Evolutionary conservation across 2,888 invertebrate genomes (phyloP), one percentile per base, ranked within the genome.

Genomic region (Tridacna gigas): DNA sequence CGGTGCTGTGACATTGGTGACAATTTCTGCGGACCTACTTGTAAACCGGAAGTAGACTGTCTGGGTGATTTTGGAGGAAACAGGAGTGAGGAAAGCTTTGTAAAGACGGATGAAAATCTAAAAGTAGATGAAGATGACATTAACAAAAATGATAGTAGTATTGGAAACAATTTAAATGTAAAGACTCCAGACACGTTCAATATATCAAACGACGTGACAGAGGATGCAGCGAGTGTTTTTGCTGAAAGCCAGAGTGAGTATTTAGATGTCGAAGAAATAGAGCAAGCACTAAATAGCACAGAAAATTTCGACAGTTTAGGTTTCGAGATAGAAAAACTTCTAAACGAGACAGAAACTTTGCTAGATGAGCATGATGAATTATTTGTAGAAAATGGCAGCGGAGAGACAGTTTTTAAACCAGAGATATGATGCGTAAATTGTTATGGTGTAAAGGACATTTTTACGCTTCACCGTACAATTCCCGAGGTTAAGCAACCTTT

Each of bases 21-120:
- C 45, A 73, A 63, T n/a, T 80, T 90, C 26, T 91, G 91, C 66
- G 90, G 90, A 9, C 89, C 89, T 20, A 82, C 80, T 4, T 91
- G 91, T 80, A 85, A 83, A 79, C 88, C 86, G 28, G 89, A 89
- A 78, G n/a, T 22, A 0, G 83, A 67, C 0, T 87, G 87, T 71
- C 4, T 15, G 60, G 15, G 26, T 22, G 61, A 7, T 37, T 37
- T 7, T 7, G 37, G 37, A 2, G 37, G 7, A 37, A 37, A 7
- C 37, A 37, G 37, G n/a, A 15, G 22, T 22, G 25, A 28, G 65
- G 20, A 47, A 37, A 73, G 9, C 56, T 20, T 20, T 9, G 11
- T 5, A 56, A 56, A 56, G 56, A 5, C 20, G 3, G 15, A 56
- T 56, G 56, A 56, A 56, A 56, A 56, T 56, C 3, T 20, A 15